Conservation (phyloP, 2,797 vertebrate genomes). For the Amblyraja radiata region DNA sequence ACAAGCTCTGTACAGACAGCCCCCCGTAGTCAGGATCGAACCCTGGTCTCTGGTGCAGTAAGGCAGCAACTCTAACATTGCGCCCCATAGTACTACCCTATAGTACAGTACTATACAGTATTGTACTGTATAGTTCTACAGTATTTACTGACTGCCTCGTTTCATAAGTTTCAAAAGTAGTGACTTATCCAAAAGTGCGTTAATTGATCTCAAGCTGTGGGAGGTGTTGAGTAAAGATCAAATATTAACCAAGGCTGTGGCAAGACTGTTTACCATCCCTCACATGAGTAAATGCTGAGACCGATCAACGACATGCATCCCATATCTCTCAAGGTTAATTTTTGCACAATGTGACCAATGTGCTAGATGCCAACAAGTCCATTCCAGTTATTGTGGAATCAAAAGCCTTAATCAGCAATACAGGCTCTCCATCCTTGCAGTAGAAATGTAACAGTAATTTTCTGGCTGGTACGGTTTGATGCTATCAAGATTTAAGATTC, state of each 20-base stretch:
- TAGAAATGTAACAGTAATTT: not conserved
- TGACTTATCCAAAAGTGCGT: not conserved
- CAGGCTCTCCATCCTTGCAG: not conserved
- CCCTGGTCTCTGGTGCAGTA: too few species aligned
- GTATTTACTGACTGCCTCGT: not conserved
- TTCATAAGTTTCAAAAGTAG: not conserved
- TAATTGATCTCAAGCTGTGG: not conserved
- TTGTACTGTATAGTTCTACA: too few species aligned
- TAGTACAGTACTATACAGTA: too few species aligned
- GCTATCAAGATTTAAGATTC: not conserved
- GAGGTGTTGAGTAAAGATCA: not conserved
- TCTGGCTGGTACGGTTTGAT: not conserved
- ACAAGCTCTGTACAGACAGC: too few species aligned
- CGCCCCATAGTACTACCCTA: too few species aligned
- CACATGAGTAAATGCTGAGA: not conserved
- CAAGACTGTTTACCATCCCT: not conserved
- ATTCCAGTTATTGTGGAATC: not conserved
- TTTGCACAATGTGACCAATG: not conserved
- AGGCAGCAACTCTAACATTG: too few species aligned
- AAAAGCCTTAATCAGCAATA: not conserved
- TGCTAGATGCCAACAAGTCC: not conserved
- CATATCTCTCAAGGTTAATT: not conserved
- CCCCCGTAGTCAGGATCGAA: too few species aligned
- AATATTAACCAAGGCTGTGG: not conserved
- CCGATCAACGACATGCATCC: not conserved